These are phyloP conservation scores for Lapara coniferarum DNA, from an alignment of 2,888 invertebrate species.

Conservation along the genomic window DNA sequence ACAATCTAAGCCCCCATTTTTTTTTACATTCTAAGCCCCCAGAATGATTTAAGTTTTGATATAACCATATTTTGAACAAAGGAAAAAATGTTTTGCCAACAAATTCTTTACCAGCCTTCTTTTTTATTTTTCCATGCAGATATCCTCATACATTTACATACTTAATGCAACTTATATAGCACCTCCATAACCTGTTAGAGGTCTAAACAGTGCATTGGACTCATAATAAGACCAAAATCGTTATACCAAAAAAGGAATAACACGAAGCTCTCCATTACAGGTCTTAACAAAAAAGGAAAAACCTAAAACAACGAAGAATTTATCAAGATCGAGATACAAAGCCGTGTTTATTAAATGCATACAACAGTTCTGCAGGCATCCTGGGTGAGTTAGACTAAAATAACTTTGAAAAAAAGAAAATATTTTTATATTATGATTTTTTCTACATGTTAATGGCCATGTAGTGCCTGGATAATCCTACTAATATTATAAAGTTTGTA, in stretches of 20 bases:
- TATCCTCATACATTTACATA: neutral
- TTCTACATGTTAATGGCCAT: too few species aligned
- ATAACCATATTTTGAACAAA: too few species aligned
- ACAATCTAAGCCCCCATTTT: too few species aligned
- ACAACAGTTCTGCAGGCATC: constrained; percentile 87
- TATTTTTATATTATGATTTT: too few species aligned
- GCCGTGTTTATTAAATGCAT: constrained; percentile 88
- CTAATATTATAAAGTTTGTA: too few species aligned
- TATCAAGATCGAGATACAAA: constrained; percentile 69
- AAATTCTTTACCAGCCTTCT: too few species aligned
- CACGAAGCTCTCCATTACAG: constrained; percentile 51
- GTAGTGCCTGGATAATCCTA: too few species aligned
- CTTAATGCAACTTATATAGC: neutral
- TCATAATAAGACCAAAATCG: neutral
- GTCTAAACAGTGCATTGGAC: neutral
- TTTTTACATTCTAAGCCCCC: too few species aligned
- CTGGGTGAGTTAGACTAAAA: constrained; percentile 82
- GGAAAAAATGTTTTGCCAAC: too few species aligned
- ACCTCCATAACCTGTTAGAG: neutral
- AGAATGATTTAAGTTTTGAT: too few species aligned
- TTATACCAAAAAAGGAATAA: neutral
- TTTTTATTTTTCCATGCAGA: neutral
- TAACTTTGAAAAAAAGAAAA: too few species aligned
- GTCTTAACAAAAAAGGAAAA: constrained; percentile 69
- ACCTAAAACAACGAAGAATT: constrained; percentile 53